Conservation (phyloP, 2,797 vertebrate species). For the Mormyrops attenuatus region DNA sequence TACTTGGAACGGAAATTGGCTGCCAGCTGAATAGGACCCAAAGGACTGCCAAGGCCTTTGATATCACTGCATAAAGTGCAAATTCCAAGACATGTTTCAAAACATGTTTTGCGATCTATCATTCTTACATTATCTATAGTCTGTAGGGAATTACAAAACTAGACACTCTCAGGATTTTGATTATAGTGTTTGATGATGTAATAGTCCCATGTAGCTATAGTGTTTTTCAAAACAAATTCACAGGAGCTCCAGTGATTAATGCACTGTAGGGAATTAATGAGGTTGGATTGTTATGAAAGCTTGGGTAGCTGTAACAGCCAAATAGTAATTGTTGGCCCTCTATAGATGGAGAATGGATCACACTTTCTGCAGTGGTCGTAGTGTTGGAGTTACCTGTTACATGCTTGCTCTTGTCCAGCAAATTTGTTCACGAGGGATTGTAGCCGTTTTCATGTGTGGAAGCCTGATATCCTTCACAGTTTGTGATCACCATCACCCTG, state of each 20-base stretch:
- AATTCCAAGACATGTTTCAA: background rate
- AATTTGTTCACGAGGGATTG: background rate
- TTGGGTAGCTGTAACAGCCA: background rate
- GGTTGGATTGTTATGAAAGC: background rate
- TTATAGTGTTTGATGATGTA: background rate
- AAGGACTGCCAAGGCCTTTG: background rate
- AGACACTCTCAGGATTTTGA: background rate
- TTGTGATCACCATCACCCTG: background rate
- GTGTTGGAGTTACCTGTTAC: background rate
- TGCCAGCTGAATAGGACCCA: background rate
- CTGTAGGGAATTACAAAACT: background rate
- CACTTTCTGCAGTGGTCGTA: background rate
- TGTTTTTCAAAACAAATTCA: background rate
- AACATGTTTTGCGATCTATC: background rate
- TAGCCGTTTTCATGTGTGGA: background rate
- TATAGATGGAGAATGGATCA: background rate
- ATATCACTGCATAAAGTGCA: background rate
- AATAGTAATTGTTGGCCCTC: background rate
- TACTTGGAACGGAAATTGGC: background rate
- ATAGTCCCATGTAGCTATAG: background rate
- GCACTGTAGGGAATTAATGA: background rate
- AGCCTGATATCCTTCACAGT: background rate
- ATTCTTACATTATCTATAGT: background rate
- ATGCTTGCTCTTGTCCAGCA: background rate
- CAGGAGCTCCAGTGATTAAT: background rate